A percentile compares a stretch with the other conserved stretches of the same genome.
Evolutionary conservation across 30 jellyfish, hydroid and myxozoan species (phyloP).

Genomic region (Cassiopea xamachana): DNA sequence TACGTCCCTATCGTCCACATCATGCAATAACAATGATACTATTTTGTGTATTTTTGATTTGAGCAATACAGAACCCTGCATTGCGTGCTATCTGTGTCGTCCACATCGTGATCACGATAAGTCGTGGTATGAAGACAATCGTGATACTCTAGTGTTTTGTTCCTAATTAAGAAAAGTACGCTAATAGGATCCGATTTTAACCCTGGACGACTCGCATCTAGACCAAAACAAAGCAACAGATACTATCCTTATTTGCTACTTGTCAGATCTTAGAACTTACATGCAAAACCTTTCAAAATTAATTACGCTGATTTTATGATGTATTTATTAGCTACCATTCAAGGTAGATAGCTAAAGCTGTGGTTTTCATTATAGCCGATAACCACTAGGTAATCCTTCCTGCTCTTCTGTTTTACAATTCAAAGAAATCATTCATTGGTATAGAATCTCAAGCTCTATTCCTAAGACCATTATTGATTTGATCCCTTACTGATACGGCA

Average conservation of each 20-base stretch:
- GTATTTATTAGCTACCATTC: constrained; percentile 4
- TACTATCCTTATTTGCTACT: not conserved
- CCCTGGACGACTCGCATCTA: not conserved
- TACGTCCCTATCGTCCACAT: no score
- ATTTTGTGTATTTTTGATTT: no score
- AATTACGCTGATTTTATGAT: constrained; percentile 4
- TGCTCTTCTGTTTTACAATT: not conserved
- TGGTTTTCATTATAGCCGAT: not conserved
- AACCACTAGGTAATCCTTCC: not conserved
- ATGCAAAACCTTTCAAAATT: constrained; percentile 1
- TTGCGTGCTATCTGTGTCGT: not conserved
- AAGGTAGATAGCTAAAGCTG: not conserved
- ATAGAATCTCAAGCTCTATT: no score
- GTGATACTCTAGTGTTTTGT: not conserved
- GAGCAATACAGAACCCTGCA: no score
- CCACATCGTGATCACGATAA: constrained; percentile 1
- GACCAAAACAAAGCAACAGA: not conserved
- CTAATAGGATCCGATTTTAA: not conserved
- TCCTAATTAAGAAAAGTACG: not conserved
- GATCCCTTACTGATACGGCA: no score
- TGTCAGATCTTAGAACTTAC: not conserved
- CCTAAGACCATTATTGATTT: no score
- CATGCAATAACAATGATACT: no score
- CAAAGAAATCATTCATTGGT: not conserved
- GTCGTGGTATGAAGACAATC: not conserved